Base-by-base conservation (phyloP, 2,113 vertebrate genomes). In the Nerophis ophidion region DNA sequence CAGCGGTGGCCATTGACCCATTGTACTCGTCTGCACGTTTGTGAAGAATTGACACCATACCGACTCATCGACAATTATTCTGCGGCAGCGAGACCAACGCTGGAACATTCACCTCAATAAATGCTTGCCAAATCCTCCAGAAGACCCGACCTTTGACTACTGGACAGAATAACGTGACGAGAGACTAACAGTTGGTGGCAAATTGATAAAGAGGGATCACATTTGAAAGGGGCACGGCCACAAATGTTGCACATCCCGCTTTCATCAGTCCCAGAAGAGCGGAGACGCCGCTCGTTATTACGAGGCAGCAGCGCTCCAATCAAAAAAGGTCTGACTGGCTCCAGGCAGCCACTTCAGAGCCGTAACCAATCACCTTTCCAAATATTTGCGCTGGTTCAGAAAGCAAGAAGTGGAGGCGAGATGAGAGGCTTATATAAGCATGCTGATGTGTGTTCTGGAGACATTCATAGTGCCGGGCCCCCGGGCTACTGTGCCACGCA, bases 361-460 rank as follows among this genome's bases (percentile, higher is more conserved):
- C 8, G 57, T 57, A 63, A 89, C 80, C 91, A 88, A 93, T 91
- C 91, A 89, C 81, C 91, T 87, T 71, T 73, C 85, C 84, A 92
- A 92, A 92, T 93, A 94, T 92, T 93, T 92, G 91, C 72, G 77
- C 77, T 84, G 75, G 83, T 68, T 84, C 81, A 83, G 90, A 75
- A 89, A 89, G 86, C 62, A 82, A 88, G 87, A 91, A 91, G 90
- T 92, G 88, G 86, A 86, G 87, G 81, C 83, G 83, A 56, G 36
- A 56, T 88, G 65, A 51, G 68, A 60, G 61, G 57, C 61, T 67
- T 42, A 61, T n/a, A 61, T 36, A 50, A 72, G 48, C 34, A 4
- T 47, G 57, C 57, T 57, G 74, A 68, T 71, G 73, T 72, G 70
- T 57, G 60, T 68, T 70, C 66, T 62, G 61, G 49, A 76, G 61